Conservation (phyloP, 2,888 invertebrate genomes). For the Dusona sp. region DNA sequence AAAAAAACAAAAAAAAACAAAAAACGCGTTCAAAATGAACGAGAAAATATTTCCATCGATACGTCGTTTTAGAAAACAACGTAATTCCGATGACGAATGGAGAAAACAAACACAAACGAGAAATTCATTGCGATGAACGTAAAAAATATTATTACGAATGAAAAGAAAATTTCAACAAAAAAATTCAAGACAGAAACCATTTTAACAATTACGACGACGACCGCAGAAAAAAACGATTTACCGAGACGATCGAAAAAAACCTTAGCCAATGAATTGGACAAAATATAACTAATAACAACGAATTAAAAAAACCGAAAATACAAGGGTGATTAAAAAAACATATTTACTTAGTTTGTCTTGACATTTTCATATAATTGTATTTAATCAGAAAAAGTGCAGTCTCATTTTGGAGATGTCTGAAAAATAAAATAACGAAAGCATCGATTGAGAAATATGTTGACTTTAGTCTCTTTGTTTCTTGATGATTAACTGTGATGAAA, state of each 20-base stretch:
- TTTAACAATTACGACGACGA: not conserved
- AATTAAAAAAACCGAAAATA: not conserved
- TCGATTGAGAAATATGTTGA: too few relatives aligned
- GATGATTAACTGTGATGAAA: not conserved
- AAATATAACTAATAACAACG: not conserved
- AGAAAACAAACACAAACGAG: not conserved
- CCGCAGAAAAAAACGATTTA: not conserved
- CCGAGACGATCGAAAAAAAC: not conserved
- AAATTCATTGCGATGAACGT: slow-evolving; percentile 10
- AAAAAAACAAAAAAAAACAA: not conserved
- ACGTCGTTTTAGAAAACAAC: not conserved
- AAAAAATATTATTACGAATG: not conserved
- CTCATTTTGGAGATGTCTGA: not conserved
- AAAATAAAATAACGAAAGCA: not conserved
- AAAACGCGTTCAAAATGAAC: slow-evolving; percentile 13
- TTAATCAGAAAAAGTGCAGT: not conserved
- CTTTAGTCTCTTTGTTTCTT: too few relatives aligned
- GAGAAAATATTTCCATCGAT: not conserved
- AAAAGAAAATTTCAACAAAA: not conserved
- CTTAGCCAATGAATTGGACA: not conserved
- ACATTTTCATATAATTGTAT: not conserved
- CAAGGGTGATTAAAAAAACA: not conserved
- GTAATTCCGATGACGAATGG: not conserved
- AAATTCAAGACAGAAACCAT: not conserved
- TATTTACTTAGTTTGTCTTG: not conserved